Percentiles rank a stretch among this genome's conserved stretches.
These are phyloP conservation scores for Ectropis grisescens DNA, from an alignment of 1,140 invertebrate genomes.

Conservation along the genomic window DNA sequence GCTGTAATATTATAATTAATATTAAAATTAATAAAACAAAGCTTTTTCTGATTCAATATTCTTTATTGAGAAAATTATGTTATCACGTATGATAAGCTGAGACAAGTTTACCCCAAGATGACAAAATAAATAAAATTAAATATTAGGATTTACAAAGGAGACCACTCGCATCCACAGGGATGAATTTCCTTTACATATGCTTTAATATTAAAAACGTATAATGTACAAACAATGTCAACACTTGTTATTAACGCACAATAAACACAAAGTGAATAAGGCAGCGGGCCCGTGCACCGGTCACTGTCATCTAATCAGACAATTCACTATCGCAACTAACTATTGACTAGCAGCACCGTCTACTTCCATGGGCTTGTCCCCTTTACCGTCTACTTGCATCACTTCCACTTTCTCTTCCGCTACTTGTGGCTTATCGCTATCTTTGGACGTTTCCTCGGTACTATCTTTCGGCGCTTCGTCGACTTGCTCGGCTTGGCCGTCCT, in stretches of 20 bases:
- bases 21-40: slow-evolving; percentile 26
- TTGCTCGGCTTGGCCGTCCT: slow-evolving; percentile 15
- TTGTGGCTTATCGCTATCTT: slow-evolving; percentile 29
- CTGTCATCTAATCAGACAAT: slow-evolving; percentile 38
- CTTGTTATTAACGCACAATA: slow-evolving; percentile 54
- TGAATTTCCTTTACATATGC: slow-evolving; percentile 35
- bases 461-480: slow-evolving; percentile 34
- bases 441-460: slow-evolving; percentile 10
- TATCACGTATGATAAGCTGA: slow-evolving; percentile 63
- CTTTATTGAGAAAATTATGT: slow-evolving; percentile 64
- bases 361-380: slow-evolving; percentile 51
- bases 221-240: slow-evolving; percentile 61
- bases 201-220: slow-evolving; percentile 47
- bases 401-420: slow-evolving; percentile 26
- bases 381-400: slow-evolving; percentile 50
- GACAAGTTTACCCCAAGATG: no score
- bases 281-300: no score
- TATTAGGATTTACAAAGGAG: slow-evolving; percentile 55
- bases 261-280: slow-evolving; percentile 19
- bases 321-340: slow-evolving; percentile 60
- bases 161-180: slow-evolving; percentile 50
- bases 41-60: slow-evolving; percentile 26
- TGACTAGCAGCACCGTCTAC: slow-evolving; percentile 63
- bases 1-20: no score
- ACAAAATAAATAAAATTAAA: slow-evolving; percentile 60